Evolutionary conservation across 2,888 invertebrate species (phyloP), one percentile per base, ranked within the genome.

Genomic region (Rhamphomyia laevipes): DNA sequence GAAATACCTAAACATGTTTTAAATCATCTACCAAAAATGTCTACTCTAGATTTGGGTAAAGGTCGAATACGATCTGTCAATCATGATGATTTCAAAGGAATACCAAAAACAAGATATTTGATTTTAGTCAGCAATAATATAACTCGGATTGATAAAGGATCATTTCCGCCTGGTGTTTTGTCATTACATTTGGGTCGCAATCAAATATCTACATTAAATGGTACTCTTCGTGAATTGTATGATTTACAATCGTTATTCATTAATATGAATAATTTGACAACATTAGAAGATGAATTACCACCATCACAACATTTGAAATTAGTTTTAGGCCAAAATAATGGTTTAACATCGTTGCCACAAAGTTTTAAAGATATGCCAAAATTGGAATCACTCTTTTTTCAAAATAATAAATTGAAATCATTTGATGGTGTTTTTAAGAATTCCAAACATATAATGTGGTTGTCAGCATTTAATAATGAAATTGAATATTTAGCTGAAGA

Each of bases 1-100:
- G 78, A 81, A 58, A 79, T 91, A 68, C 91, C 91, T 5, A 77
- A 81, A 44, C 80, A 85, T 55, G 78, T 88, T 43, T 74, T 88
- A 51, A 77, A 80, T 46, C 82, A 85, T 61, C 75, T 90, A 69
- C 84, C 87, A 1, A 78, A 82, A 56, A 76, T 93, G 50, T 80
- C 81, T 62, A 86, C 86, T 2, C 73, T 94, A 52, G 89, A 91
- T 68, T 73, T 95, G 51, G 86, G 86, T 57, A 77, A 89, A 56
- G 87, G 90, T 62, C 80, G 79, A 57, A 83, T 95, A 57, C 77
- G 77, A 51, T 77, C 80, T 46, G 77, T 95, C 47, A 77, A 79
- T 27, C 77, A 82, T 55, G 78, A 82, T 46, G 87, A 86, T 62
- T 82, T 94, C 57, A 79, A 78, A 73, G 87, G 86, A 72, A 73